A percentile compares a stretch with the other conserved stretches of the same genome.
Conservation (phyloP, 1,140 invertebrate species). For the Drosophila yakuba region DNA sequence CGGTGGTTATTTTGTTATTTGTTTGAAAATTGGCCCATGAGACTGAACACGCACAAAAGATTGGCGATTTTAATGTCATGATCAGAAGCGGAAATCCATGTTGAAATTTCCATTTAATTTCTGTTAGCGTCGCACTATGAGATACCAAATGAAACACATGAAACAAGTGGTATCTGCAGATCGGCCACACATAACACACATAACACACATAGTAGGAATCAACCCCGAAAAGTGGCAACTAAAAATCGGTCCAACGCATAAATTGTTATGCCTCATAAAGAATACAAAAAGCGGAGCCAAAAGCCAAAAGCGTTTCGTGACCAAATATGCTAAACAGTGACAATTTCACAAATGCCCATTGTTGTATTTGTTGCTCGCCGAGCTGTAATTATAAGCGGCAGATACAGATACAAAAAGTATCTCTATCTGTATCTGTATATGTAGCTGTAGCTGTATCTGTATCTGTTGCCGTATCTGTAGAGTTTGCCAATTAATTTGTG, state of each 20-base stretch:
- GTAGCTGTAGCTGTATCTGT: too few species aligned
- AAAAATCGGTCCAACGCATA: constrained; percentile 67
- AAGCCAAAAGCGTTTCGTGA: constrained; percentile 73
- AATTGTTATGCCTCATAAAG: constrained; percentile 79
- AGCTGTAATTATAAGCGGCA: constrained; percentile 70
- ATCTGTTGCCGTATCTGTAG: constrained; percentile 37
- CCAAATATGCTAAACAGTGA: constrained; percentile 82
- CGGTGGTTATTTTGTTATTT: constrained; percentile 15
- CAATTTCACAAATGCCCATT: constrained; percentile 82
- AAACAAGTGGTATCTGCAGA: constrained; percentile 4
- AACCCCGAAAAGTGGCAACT: constrained; percentile 23
- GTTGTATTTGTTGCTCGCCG: constrained; percentile 44
- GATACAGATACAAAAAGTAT: constrained; percentile 67
- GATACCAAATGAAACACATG: not conserved
- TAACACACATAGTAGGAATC: not conserved
- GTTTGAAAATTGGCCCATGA: constrained; percentile 5
- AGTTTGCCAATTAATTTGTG: constrained; percentile 80
- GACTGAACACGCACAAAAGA: constrained; percentile 41
- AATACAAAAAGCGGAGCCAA: constrained; percentile 58
- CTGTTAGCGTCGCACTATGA: not conserved
- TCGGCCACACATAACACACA: not conserved
- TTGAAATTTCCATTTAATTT: constrained; percentile 74
- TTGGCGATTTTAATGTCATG: constrained; percentile 38
- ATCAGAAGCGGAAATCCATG: constrained; percentile 65
- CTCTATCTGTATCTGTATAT: constrained; percentile 38